These are phyloP conservation scores for Odocoileus virginianus DNA, from an alignment of 2,113 vertebrate genomes.

Conservation along the genomic window DNA sequence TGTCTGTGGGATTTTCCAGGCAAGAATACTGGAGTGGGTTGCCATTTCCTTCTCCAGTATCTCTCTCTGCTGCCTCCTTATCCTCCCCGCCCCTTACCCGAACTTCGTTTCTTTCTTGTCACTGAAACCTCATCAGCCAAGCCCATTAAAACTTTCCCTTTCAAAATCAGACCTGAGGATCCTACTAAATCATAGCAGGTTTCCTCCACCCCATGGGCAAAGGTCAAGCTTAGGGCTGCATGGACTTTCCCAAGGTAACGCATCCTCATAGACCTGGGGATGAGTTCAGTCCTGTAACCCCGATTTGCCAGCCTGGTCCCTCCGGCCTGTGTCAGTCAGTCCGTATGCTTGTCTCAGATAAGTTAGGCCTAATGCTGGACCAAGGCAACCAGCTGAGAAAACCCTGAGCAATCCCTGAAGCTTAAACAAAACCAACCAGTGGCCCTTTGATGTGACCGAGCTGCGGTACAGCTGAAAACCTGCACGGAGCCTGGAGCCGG, in stretches of 20 bases:
- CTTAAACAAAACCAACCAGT: neutral
- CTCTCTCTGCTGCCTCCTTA: neutral
- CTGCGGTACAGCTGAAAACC: accelerated
- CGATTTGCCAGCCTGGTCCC: neutral
- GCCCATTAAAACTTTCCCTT: neutral
- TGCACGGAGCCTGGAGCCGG: neutral
- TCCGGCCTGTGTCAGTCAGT: neutral
- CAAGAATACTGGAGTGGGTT: neutral
- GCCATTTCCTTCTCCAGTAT: neutral
- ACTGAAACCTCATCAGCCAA: neutral
- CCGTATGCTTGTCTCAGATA: neutral
- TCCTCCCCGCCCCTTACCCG: neutral
- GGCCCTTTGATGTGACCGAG: too few species aligned
- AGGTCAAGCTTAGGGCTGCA: neutral
- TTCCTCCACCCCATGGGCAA: neutral
- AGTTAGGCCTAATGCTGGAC: neutral
- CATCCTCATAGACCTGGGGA: neutral
- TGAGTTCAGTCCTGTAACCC: neutral
- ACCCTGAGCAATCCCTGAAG: neutral
- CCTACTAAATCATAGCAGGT: neutral
- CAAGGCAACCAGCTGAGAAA: neutral
- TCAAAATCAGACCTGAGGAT: neutral
- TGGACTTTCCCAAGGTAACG: neutral
- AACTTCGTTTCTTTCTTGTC: neutral
- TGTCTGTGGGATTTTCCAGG: neutral